Base-by-base conservation (phyloP, 2,888 invertebrate species). In the Stegophylla sp. region DNA sequence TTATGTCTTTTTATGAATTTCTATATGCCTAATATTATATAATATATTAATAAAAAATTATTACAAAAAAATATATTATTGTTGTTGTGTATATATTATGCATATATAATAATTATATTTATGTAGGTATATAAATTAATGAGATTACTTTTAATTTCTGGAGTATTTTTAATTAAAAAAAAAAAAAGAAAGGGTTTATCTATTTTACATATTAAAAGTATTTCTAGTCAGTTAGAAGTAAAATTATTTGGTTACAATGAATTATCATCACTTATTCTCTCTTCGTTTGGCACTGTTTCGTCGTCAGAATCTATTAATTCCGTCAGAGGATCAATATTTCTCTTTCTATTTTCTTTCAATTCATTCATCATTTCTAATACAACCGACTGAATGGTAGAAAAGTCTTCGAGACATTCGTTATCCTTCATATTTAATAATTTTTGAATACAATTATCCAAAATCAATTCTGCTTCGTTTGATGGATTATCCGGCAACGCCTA, bases 401-500 rank as follows among this genome's bases (percentile, higher is more conserved):
- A n/a, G 17, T n/a, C n/a, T n/a, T 63, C n/a, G 13, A 79, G 45
- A 34, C 23, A 20, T 41, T 71, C 61, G 13, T 41, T 63, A 26
- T 79, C 79, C 10, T 71, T 79, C 69, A 61, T 56, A 13, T 34
- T 20, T 12, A 79, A 71, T 3, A 79, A 4, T 3, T 51, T 48
- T 51, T 28, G 23, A 51, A 79, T 17, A 17, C 67, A 79, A 63
- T 51, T 51, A 59, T 79, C 79, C 71, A 79, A 34, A 48, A 61
- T 71, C 34, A 59, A 17, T 23, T 61, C 61, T 13, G 48, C 59
- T 63, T 59, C 51, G 28, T 79, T 51, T 34, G 61, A 41, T 34
- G 69, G 41, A 41, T 69, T 59, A n/a, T 71, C 41, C 9, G 71
- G 59, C 17, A 71, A 45, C 59, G 28, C 26, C 79, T 79, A 13